Evolutionary conservation across 2,113 vertebrate genomes (phyloP).

Genomic region (Clarias batrachus): DNA sequence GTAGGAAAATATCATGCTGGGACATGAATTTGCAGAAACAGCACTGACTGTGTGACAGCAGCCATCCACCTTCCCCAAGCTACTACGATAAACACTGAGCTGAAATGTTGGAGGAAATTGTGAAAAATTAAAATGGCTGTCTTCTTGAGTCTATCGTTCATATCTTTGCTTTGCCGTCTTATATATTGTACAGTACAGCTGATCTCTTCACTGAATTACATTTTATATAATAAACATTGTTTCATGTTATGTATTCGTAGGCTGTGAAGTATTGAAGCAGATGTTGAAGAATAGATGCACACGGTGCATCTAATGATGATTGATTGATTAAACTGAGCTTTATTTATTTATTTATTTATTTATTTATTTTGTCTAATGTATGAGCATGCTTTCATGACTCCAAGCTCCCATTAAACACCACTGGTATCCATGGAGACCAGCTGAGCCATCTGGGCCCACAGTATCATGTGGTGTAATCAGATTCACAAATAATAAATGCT

Average conservation of each 20-base stretch:
- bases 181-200: background rate
- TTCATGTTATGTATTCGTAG: background rate
- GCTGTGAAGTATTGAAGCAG: background rate
- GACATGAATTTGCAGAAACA: conserved; percentile 29
- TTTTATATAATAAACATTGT: background rate
- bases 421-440: conserved; percentile 56
- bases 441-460: conserved; percentile 52
- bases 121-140: background rate
- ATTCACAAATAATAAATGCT: conserved; percentile 48
- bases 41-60: conserved; percentile 25
- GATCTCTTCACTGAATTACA: no score
- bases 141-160: background rate
- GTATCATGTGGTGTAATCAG: conserved; percentile 42
- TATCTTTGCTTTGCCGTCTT: background rate
- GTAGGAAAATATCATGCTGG: conserved; percentile 23
- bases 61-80: conserved; percentile 1
- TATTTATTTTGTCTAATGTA: background rate
- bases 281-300: background rate
- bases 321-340: background rate
- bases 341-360: background rate
- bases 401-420: conserved; percentile 38
- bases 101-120: background rate
- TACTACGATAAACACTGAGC: conserved; percentile 4
- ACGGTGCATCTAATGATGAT: background rate
- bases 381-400: conserved; percentile 40